A percentile compares a stretch with the other conserved stretches of the same genome.
Evolutionary conservation across 2,888 invertebrate genomes (phyloP).

Genomic region (Cephus runcator): DNA sequence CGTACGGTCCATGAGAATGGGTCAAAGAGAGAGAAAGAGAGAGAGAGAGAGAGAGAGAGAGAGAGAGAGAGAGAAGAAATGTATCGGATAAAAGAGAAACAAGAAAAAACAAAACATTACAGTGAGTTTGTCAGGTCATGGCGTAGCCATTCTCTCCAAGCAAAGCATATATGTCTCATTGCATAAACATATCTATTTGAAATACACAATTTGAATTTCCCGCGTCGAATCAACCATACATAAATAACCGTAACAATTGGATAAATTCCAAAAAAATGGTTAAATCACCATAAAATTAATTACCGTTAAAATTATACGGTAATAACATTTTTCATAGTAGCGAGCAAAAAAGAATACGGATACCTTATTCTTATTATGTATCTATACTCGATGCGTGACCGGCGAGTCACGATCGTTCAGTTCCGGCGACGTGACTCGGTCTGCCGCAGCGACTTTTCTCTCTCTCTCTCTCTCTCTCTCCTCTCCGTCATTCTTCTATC

Average conservation of each 20-base stretch:
- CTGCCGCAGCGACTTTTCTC: conserved; percentile 27
- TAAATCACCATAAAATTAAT: background rate
- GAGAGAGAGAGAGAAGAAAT: background rate
- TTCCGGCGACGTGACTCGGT: conserved; percentile 56
- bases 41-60: too few species aligned
- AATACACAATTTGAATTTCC: background rate
- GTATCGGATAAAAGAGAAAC: background rate
- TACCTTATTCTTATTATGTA: background rate
- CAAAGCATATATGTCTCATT: background rate
- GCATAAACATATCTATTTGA: background rate
- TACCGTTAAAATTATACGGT: background rate
- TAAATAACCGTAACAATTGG: background rate
- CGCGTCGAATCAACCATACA: background rate
- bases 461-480: background rate
- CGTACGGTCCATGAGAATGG: background rate
- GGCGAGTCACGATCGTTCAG: conserved; percentile 50
- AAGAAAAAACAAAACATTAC: background rate
- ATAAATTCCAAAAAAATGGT: background rate
- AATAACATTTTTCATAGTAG: background rate
- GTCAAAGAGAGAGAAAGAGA: background rate
- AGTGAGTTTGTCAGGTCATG: background rate
- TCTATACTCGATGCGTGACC: conserved; percentile 19
- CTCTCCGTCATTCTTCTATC: too few species aligned
- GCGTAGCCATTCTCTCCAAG: background rate
- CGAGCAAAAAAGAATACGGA: background rate